These are phyloP conservation scores for Calliphora vicina DNA, from an alignment of 1,140 invertebrate genomes.

Conservation along the genomic window DNA sequence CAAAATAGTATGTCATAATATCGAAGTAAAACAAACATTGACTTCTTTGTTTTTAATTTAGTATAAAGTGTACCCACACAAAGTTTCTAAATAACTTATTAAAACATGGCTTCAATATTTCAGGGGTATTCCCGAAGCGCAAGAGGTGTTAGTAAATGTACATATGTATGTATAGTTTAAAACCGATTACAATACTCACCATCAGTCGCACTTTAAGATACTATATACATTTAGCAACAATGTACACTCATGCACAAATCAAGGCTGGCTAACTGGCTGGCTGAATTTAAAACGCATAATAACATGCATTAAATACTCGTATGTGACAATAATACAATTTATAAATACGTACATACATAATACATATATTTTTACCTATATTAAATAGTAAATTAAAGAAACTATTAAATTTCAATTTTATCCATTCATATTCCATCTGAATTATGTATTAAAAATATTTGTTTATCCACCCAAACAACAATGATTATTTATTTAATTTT, in stretches of 20 bases:
- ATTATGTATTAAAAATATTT: not conserved
- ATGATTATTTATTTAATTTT: not conserved
- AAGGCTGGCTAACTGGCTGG: not conserved
- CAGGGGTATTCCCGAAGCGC: not conserved
- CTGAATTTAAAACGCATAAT: not conserved
- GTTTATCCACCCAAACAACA: not conserved
- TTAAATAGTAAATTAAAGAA: too few relatives aligned
- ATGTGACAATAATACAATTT: not conserved
- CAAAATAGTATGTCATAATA: conserved; percentile 16
- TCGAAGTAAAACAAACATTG: not conserved
- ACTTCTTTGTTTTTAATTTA: not conserved
- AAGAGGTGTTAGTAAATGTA: not conserved
- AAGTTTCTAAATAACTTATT: not conserved
- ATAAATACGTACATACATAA: too few relatives aligned
- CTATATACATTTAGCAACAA: too few relatives aligned
- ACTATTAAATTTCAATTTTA: not conserved
- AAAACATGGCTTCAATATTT: not conserved
- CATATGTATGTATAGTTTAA: too few relatives aligned
- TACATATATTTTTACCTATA: too few relatives aligned
- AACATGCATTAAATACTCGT: not conserved
- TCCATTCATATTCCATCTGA: not conserved
- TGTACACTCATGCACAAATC: not conserved
- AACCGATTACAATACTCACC: too few relatives aligned
- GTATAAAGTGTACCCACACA: not conserved
- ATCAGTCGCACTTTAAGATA: too few relatives aligned